Evolutionary conservation across 2,113 vertebrate genomes (phyloP).

Genomic region (Crypturellus undulatus): DNA sequence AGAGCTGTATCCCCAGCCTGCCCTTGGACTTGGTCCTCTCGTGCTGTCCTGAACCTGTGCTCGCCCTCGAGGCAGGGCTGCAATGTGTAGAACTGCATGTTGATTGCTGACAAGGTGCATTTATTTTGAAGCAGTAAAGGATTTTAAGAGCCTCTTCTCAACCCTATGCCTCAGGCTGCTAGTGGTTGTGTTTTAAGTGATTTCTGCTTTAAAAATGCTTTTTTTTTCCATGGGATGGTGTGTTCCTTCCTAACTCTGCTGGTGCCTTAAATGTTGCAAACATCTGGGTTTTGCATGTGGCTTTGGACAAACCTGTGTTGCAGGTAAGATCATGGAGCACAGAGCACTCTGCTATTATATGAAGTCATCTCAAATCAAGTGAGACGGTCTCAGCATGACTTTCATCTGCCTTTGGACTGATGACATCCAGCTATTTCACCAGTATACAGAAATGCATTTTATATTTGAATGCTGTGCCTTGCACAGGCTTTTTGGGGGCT

Average conservation of each 20-base stretch:
- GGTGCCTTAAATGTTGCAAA: fast-evolving
- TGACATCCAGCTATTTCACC: not conserved
- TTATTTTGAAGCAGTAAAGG: not conserved
- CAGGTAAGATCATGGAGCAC: fast-evolving
- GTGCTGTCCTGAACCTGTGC: not conserved
- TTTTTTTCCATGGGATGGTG: not conserved
- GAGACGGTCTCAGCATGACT: not conserved
- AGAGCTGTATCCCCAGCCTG: not conserved
- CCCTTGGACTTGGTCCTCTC: not conserved
- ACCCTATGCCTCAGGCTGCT: not conserved
- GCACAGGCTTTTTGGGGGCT: not conserved
- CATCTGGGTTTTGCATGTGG: not conserved
- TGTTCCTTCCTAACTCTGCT: not conserved
- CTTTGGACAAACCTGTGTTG: not conserved
- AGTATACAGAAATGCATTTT: not conserved
- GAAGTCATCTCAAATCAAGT: fast-evolving
- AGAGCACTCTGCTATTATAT: fast-evolving
- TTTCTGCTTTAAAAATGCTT: not conserved
- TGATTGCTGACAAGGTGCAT: fast-evolving
- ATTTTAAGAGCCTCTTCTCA: not conserved
- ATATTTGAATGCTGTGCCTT: not conserved
- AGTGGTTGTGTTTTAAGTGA: not conserved
- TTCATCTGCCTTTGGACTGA: not conserved
- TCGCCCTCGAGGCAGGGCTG: not conserved
- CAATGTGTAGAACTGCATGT: too few relatives aligned